Conservation (phyloP, 2,888 invertebrate species). For the Ischnura elegans region DNA sequence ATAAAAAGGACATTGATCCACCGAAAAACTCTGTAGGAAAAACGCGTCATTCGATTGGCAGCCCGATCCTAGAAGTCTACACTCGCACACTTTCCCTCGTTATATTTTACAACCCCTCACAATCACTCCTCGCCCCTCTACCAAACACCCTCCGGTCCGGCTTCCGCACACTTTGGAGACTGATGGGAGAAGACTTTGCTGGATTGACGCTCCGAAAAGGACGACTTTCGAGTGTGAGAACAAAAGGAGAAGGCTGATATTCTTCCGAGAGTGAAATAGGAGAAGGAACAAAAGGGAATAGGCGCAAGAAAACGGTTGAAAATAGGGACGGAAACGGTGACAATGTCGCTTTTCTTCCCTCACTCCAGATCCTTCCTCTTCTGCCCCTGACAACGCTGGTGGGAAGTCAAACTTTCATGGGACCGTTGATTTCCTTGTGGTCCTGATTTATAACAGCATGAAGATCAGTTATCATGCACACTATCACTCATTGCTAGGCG, state of each 20-base stretch:
- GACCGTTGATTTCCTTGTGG: no score
- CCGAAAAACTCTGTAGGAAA: no score
- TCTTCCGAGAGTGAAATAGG: no score
- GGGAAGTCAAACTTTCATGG: not conserved
- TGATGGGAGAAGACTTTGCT: no score
- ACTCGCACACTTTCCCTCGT: not conserved
- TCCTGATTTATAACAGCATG: no score
- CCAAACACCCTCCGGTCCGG: not conserved
- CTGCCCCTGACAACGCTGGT: not conserved
- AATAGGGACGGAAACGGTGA: constrained; percentile 9
- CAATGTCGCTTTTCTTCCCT: not conserved
- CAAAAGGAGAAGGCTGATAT: no score
- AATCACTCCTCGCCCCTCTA: no score
- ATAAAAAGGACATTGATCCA: no score
- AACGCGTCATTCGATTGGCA: not conserved
- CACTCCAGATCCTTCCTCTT: not conserved
- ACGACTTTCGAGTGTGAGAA: no score
- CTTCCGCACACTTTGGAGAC: not conserved
- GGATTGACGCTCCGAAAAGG: no score
- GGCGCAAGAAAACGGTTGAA: not conserved
- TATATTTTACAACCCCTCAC: not conserved
- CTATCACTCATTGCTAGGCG: no score
- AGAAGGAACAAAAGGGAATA: not conserved
- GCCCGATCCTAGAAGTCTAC: not conserved
- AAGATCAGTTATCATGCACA: no score